Conservation (phyloP, 2,113 vertebrate species). For the Phylloscopus whistleri region DNA sequence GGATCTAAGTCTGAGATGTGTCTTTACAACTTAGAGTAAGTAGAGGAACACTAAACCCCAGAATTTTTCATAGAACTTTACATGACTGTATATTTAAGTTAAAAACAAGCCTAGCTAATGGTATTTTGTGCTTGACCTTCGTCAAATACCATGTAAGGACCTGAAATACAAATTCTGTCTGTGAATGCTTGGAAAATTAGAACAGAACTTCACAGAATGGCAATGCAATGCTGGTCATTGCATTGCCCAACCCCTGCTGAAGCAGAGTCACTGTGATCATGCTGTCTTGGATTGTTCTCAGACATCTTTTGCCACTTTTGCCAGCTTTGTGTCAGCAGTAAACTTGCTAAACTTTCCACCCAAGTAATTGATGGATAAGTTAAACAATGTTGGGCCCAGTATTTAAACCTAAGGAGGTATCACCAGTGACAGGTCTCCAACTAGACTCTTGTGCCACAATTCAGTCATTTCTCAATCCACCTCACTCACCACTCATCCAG, state of each 20-base stretch:
- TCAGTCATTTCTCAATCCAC: background rate
- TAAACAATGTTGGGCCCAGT: background rate
- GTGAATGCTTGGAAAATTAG: background rate
- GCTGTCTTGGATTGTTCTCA: background rate
- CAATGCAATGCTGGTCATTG: background rate
- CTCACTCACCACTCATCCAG: background rate
- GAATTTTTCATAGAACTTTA: background rate
- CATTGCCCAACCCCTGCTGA: fast-evolving
- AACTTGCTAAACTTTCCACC: background rate
- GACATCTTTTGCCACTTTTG: background rate
- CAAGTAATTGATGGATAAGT: background rate
- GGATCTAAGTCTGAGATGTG: background rate
- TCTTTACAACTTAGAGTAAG: background rate
- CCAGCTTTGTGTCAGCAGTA: background rate
- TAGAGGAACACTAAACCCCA: background rate
- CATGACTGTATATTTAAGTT: background rate
- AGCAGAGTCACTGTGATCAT: background rate
- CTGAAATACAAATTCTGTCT: background rate
- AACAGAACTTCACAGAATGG: background rate
- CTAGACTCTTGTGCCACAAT: background rate
- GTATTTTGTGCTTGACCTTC: background rate
- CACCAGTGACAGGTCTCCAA: background rate
- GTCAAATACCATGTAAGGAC: background rate
- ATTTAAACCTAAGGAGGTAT: background rate
- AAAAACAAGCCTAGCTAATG: background rate